Percentiles rank a stretch among this genome's conserved stretches.
These are phyloP conservation scores for Calameuta pallipes DNA, from an alignment of 2,888 invertebrate species.

Conservation along the genomic window DNA sequence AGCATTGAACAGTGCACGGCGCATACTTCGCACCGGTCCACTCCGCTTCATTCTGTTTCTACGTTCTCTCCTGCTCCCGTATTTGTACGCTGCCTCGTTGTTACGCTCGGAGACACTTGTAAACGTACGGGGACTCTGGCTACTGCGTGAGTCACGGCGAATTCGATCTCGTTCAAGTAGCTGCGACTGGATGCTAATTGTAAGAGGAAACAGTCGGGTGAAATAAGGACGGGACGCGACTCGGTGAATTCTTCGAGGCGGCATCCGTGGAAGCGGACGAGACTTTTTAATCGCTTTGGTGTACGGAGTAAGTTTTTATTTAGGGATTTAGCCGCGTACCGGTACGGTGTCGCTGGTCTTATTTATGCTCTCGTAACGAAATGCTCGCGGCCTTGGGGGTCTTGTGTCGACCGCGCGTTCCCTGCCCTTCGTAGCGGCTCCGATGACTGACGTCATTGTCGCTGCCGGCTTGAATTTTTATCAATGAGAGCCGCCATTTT, in stretches of 20 bases:
- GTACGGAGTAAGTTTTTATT: background rate
- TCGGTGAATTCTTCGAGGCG: background rate
- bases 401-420: background rate
- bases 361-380: background rate
- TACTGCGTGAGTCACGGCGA: background rate
- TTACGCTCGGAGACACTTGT: background rate
- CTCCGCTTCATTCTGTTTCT: background rate
- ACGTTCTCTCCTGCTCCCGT: background rate
- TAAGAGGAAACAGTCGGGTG: background rate
- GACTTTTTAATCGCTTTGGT: background rate
- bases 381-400: background rate
- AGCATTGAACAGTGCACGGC: background rate
- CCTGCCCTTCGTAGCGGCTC: background rate
- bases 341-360: background rate
- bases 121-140: background rate
- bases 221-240: background rate
- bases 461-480: conserved; percentile 4
- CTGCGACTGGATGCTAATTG: background rate
- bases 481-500: conserved; percentile 1
- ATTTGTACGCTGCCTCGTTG: background rate
- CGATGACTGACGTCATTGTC: background rate
- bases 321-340: background rate
- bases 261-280: background rate
- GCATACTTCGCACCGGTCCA: background rate
- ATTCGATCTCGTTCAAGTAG: conserved; percentile 1